These are phyloP conservation scores for Falco concolor DNA, from an alignment of 2,797 vertebrate species.

Conservation along the genomic window DNA sequence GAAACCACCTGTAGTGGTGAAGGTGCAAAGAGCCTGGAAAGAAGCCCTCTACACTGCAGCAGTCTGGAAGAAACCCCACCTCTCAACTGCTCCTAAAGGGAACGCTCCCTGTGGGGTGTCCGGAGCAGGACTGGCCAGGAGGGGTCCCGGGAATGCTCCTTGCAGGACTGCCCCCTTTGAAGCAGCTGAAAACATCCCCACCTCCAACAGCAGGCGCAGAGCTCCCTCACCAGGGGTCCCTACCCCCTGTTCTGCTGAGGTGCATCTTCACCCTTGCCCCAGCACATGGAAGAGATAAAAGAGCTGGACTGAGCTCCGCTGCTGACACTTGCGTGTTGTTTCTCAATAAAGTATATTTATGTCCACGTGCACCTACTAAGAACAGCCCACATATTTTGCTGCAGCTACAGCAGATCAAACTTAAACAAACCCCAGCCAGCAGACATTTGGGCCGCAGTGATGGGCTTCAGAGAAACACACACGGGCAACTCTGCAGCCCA, in stretches of 20 bases:
- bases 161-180: not conserved
- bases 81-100: not conserved
- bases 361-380: fast-evolving
- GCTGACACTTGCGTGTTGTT: fast-evolving
- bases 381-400: not conserved
- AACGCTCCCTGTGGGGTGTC: not conserved
- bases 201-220: fast-evolving
- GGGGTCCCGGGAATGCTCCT: not conserved
- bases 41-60: not conserved
- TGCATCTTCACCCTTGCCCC: not conserved
- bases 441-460: not conserved
- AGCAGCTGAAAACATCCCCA: not conserved
- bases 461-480: fast-evolving
- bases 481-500: fast-evolving
- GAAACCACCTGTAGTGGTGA: fast-evolving
- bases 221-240: not conserved
- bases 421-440: not conserved
- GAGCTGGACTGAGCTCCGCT: fast-evolving
- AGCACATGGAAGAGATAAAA: fast-evolving
- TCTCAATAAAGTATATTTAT: not conserved
- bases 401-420: fast-evolving
- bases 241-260: not conserved
- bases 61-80: not conserved
- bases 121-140: not conserved
- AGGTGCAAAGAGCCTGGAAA: not conserved